These are phyloP conservation scores for Stenodema calcarata DNA, from an alignment of 2,888 invertebrate species.

Conservation along the genomic window DNA sequence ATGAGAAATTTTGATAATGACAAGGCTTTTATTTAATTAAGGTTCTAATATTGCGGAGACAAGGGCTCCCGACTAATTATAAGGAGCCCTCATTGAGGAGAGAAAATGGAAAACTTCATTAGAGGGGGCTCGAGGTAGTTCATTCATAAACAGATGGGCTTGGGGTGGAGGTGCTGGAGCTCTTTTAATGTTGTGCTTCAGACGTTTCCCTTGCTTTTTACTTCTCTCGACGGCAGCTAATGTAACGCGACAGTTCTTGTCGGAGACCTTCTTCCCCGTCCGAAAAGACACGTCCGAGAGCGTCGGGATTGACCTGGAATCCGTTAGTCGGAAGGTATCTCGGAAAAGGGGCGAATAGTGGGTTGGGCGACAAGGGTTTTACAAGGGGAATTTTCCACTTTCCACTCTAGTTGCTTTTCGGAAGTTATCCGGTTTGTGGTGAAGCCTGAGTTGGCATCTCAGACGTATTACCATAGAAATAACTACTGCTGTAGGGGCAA, in stretches of 20 bases:
- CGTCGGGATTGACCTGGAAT: background rate
- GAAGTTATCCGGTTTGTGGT: background rate
- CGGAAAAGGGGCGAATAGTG: background rate
- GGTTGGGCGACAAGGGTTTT: background rate
- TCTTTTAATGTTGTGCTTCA: background rate
- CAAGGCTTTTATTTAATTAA: background rate
- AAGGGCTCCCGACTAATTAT: background rate
- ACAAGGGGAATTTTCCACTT: background rate
- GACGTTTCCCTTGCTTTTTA: background rate
- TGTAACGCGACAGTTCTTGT: background rate
- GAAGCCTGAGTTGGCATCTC: background rate
- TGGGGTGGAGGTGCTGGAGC: background rate
- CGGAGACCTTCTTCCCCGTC: background rate
- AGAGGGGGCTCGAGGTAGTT: background rate
- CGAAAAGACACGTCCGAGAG: background rate
- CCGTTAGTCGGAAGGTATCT: background rate
- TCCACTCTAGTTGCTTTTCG: background rate
- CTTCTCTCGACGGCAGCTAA: background rate
- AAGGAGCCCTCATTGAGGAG: background rate
- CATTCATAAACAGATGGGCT: slow-evolving; percentile 17
- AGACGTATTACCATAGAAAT: background rate
- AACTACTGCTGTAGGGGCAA: background rate
- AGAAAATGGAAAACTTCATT: background rate
- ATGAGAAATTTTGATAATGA: background rate
- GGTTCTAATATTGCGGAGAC: background rate